Conservation (phyloP, 2,888 invertebrate species). For the Brachypterus glaber region DNA sequence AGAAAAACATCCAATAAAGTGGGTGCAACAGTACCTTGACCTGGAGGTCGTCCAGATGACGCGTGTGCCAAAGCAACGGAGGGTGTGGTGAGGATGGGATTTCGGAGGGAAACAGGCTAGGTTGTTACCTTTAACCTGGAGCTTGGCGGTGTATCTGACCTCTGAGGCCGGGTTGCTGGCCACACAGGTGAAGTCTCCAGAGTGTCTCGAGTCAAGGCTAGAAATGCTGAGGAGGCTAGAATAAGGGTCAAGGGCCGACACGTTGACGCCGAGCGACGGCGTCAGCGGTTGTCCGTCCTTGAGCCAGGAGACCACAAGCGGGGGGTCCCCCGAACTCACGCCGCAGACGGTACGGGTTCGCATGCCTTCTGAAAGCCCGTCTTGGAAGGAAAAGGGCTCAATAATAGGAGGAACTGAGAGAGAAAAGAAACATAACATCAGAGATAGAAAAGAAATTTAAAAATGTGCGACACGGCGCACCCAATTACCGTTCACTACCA, state of each 20-base stretch:
- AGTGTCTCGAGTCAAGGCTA: constrained; percentile 63
- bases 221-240: constrained; percentile 70
- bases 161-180: constrained; percentile 70
- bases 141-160: constrained; percentile 69
- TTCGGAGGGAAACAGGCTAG: constrained; percentile 31
- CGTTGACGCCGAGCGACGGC: constrained; percentile 56
- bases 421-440: constrained; percentile 47
- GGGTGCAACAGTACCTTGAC: constrained; percentile 61
- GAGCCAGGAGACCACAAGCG: constrained; percentile 70
- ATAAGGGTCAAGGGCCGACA: constrained; percentile 65
- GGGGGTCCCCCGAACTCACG: constrained; percentile 71
- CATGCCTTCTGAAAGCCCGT: constrained; percentile 73
- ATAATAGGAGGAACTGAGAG: constrained; percentile 71
- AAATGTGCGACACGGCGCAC: constrained; percentile 39
- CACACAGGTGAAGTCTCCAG: constrained; percentile 70
- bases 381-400: constrained; percentile 77
- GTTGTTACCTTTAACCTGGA: constrained; percentile 73
- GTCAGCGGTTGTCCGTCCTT: constrained; percentile 68
- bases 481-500: constrained; percentile 68
- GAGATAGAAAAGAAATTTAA: constrained; percentile 40
- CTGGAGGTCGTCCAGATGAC: constrained; percentile 42
- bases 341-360: constrained; percentile 73
- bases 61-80: constrained; percentile 54
- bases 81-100: constrained; percentile 28
- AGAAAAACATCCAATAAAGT: too few relatives aligned